phyloP scores from a whole-genome alignment of 1,140 invertebrate species.

The Cydia fagiglandana region DNA sequence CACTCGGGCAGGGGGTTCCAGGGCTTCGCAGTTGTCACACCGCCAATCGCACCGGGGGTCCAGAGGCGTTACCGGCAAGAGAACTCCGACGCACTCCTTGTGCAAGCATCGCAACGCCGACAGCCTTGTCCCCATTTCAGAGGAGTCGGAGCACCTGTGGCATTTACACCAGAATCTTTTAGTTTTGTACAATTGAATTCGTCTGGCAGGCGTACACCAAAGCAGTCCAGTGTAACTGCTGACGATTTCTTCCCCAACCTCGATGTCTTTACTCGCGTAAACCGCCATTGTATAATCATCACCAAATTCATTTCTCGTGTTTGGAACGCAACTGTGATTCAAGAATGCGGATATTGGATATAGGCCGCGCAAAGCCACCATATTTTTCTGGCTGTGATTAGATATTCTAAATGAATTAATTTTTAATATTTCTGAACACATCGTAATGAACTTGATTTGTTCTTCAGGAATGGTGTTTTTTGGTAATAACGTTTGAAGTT shows the following conservation, averaged over 20 bases:
- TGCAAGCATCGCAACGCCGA: slow-evolving; percentile 75
- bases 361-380: slow-evolving; percentile 81
- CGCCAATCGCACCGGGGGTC: slow-evolving; percentile 63
- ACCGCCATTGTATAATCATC: slow-evolving; percentile 81
- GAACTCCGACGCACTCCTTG: slow-evolving; percentile 65
- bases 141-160: slow-evolving; percentile 83
- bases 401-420: slow-evolving; percentile 86
- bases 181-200: slow-evolving; percentile 82
- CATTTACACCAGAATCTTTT: slow-evolving; percentile 88
- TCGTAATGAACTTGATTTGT: slow-evolving; percentile 81
- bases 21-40: slow-evolving; percentile 70
- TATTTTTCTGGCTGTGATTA: slow-evolving; percentile 51
- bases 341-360: slow-evolving; percentile 86
- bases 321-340: slow-evolving; percentile 88
- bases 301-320: slow-evolving; percentile 84
- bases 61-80: slow-evolving; percentile 69
- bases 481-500: slow-evolving; percentile 78
- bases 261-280: slow-evolving; percentile 82
- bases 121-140: slow-evolving; percentile 77
- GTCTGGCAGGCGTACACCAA: slow-evolving; percentile 84
- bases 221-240: slow-evolving; percentile 86
- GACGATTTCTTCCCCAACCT: slow-evolving; percentile 83
- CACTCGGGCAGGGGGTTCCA: slow-evolving; percentile 54
- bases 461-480: slow-evolving; percentile 74
- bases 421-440: slow-evolving; percentile 82